Evolutionary conservation across 1,140 invertebrate genomes (phyloP).

Genomic region (Bombus picipes): DNA sequence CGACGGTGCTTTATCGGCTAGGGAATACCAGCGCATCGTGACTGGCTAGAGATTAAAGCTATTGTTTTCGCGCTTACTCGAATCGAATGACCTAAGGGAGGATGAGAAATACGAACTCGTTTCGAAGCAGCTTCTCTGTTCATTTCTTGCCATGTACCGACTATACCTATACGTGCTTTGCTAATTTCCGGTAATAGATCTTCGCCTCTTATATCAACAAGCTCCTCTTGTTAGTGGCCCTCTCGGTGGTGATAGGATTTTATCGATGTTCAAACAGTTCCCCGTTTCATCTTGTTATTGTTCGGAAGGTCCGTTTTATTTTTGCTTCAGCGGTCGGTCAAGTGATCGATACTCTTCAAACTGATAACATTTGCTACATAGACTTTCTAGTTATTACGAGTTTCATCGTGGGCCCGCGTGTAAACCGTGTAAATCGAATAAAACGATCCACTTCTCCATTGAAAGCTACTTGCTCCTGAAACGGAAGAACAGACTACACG

Average conservation of each 20-base stretch:
- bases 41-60: conserved; percentile 64
- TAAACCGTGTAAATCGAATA: conserved; percentile 4
- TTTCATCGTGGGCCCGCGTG: not conserved
- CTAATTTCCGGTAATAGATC: conserved; percentile 65
- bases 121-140: conserved; percentile 33
- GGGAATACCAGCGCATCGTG: conserved; percentile 65
- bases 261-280: conserved; percentile 16
- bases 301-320: conserved; percentile 26
- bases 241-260: not conserved
- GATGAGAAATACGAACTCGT: conserved; percentile 49
- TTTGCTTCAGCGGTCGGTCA: not conserved
- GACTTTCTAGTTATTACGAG: not conserved
- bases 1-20: conserved; percentile 58
- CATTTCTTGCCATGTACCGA: conserved; percentile 39
- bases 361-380: not conserved
- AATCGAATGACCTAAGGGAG: conserved; percentile 50
- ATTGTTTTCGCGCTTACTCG: conserved; percentile 64
- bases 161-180: conserved; percentile 29
- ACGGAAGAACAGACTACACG: not conserved
- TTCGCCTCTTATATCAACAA: conserved; percentile 32
- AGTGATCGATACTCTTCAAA: conserved; percentile 35
- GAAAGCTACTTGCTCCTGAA: not conserved
- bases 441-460: not conserved
- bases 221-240: not conserved
- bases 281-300: conserved; percentile 18